These are phyloP conservation scores for Tiliacea citrago DNA, from an alignment of 2,888 invertebrate species.

Conservation along the genomic window DNA sequence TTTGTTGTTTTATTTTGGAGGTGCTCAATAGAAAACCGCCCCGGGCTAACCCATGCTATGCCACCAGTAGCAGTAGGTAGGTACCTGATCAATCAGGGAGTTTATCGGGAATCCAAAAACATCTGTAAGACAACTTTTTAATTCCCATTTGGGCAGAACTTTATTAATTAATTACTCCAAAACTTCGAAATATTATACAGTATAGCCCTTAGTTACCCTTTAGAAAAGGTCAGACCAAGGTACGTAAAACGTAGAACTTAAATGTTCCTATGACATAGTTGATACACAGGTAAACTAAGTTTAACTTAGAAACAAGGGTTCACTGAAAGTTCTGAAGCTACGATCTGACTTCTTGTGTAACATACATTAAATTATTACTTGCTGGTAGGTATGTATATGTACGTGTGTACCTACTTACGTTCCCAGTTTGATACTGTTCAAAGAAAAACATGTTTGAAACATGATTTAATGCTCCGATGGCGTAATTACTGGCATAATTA, in stretches of 20 bases:
- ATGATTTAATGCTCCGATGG: conserved; percentile 29
- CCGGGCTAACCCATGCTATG: no score
- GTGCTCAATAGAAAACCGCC: no score
- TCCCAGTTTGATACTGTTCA: conserved; percentile 16
- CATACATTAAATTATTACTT: conserved; percentile 31
- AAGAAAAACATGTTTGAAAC: conserved; percentile 34
- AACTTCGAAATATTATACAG: conserved; percentile 16
- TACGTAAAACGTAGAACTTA: conserved; percentile 24
- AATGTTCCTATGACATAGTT: conserved; percentile 49
- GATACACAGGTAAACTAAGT: conserved; percentile 27
- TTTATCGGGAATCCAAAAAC: conserved; percentile 18
- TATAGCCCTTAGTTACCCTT: conserved; percentile 16
- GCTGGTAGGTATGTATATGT: background rate
- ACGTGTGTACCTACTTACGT: background rate
- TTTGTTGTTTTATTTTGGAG: no score
- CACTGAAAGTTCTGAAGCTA: conserved; percentile 13
- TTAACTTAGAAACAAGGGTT: conserved; percentile 36
- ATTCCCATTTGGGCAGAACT: conserved; percentile 27
- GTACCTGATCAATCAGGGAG: background rate
- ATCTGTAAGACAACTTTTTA: conserved; percentile 7
- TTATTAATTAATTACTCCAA: conserved; percentile 30
- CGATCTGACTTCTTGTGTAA: conserved; percentile 17
- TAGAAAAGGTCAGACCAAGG: conserved; percentile 27
- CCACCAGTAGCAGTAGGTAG: no score
- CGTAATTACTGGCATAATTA: conserved; percentile 46